Evolutionary conservation across 2,113 vertebrate genomes (phyloP).

Genomic region (Danionella cerebrum): DNA sequence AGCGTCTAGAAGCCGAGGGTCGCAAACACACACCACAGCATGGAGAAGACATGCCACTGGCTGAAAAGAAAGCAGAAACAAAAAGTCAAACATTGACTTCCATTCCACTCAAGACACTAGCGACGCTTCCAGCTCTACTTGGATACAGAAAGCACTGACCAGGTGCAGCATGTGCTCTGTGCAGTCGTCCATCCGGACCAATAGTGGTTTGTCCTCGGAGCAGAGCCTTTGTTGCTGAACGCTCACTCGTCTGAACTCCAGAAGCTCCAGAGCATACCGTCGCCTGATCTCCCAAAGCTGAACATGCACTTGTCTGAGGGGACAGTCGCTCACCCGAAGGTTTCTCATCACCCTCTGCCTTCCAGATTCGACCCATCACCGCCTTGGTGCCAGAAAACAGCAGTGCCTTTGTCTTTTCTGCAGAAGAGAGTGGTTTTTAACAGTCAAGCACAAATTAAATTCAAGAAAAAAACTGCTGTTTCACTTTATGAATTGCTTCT

Average conservation of each 20-base stretch:
- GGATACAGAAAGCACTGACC: too few species aligned
- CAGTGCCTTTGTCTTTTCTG: conserved; percentile 63
- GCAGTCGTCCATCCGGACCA: conserved; percentile 61
- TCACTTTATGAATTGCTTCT: too few species aligned
- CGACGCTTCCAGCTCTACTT: too few species aligned
- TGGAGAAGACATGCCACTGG: conserved; percentile 12
- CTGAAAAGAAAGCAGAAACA: too few species aligned
- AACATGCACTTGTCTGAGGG: not conserved
- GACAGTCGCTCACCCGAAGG: not conserved
- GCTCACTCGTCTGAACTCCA: too few species aligned
- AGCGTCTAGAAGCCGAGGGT: conserved; percentile 36
- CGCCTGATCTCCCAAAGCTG: not conserved
- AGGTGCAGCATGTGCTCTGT: conserved; percentile 24
- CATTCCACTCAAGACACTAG: too few species aligned
- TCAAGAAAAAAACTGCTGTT: too few species aligned
- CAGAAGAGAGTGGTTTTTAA: too few species aligned
- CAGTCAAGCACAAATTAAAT: too few species aligned
- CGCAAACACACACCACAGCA: conserved; percentile 63
- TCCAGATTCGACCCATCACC: conserved; percentile 58
- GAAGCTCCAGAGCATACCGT: too few species aligned
- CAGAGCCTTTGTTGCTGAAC: too few species aligned
- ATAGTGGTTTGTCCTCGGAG: conserved; percentile 65
- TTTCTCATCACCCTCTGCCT: conserved; percentile 40
- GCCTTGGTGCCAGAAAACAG: conserved; percentile 63
- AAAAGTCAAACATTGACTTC: too few species aligned